Evolutionary conservation across 2,113 vertebrate species (phyloP).

Genomic region (Miniopterus natalensis): DNA sequence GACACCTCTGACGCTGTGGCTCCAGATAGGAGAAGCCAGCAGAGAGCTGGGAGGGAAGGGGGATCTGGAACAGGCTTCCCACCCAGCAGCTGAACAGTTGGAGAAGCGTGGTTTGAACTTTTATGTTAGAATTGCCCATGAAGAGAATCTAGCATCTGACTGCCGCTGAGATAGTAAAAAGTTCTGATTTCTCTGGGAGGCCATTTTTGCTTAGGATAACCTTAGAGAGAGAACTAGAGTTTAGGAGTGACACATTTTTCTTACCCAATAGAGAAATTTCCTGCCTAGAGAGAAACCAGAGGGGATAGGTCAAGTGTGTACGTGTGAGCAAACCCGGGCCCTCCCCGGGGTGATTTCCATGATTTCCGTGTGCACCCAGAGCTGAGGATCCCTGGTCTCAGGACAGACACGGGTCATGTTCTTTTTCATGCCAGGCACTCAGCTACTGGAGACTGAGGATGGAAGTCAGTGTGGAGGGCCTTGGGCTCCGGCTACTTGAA

Average conservation of each 20-base stretch:
- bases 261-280: background rate
- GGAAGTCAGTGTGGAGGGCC: background rate
- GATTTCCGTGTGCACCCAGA: background rate
- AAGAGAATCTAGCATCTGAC: background rate
- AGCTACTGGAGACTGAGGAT: background rate
- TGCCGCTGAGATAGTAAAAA: background rate
- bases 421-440: background rate
- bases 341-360: background rate
- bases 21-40: background rate
- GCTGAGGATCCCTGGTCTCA: background rate
- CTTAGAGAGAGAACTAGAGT: background rate
- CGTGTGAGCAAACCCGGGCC: too few relatives aligned
- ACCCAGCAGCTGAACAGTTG: background rate
- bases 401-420: background rate
- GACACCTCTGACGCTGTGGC: background rate
- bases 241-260: background rate
- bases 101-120: background rate
- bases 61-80: too few relatives aligned
- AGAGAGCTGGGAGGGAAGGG: background rate
- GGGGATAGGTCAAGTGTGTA: background rate
- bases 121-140: background rate
- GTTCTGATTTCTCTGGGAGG: background rate
- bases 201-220: conserved; percentile 22
- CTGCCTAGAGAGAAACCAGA: background rate
- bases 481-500: background rate